Evolutionary conservation across 2,797 vertebrate genomes (phyloP).

Genomic region (Uromys caudimaculatus): DNA sequence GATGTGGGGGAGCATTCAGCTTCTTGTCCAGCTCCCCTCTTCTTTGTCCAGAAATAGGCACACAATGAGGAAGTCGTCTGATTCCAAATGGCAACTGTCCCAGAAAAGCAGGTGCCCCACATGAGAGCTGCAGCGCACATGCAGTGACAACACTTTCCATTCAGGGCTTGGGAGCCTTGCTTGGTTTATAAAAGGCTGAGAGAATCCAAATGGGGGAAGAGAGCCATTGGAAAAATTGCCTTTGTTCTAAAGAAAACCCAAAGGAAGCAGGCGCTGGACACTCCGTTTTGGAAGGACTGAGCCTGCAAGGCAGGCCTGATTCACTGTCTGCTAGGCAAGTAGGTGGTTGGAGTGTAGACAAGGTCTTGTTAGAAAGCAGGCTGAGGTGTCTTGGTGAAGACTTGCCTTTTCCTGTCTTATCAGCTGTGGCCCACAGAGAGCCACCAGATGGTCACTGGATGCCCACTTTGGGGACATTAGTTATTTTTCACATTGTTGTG

Average conservation of each 20-base stretch:
- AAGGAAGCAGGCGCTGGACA: fast-evolving
- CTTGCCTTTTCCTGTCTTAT: background rate
- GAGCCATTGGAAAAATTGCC: background rate
- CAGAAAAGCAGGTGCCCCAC: constrained; percentile 75
- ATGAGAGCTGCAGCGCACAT: background rate
- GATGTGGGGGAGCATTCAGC: constrained; percentile 28
- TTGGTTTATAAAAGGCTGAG: background rate
- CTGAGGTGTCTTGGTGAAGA: background rate
- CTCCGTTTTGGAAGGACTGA: background rate
- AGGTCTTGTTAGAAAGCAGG: fast-evolving
- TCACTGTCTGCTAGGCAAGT: background rate
- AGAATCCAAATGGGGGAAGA: background rate
- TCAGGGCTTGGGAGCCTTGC: background rate
- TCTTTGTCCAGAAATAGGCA: constrained; percentile 77
- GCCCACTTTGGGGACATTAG: background rate
- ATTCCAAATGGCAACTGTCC: constrained; percentile 74
- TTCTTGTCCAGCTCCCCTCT: background rate
- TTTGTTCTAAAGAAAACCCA: constrained; percentile 13
- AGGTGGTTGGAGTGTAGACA: fast-evolving
- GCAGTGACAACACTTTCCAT: background rate
- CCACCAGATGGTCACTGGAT: background rate
- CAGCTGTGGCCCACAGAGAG: background rate
- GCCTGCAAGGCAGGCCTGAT: fast-evolving
- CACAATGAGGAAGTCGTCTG: constrained; percentile 61
- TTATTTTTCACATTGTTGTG: background rate